These are phyloP conservation scores for Chouioia cunea DNA, from an alignment of 2,888 invertebrate genomes.

Conservation along the genomic window DNA sequence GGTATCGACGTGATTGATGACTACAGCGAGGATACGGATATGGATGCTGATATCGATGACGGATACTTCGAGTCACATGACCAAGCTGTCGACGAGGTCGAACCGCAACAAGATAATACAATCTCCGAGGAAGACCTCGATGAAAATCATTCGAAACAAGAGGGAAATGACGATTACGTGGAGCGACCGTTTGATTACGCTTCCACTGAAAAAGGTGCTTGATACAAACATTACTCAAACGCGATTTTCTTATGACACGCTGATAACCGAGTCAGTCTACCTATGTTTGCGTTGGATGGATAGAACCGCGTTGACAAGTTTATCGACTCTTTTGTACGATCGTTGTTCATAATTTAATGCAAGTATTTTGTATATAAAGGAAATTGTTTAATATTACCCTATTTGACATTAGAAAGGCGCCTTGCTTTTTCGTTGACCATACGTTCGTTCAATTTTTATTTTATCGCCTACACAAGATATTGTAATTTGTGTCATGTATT, in stretches of 20 bases:
- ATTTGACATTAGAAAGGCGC: background rate
- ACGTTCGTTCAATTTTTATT: background rate
- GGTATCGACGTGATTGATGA: conserved; percentile 29
- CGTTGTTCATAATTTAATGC: conserved; percentile 9
- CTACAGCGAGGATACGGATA: conserved; percentile 46
- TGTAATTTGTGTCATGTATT: conserved; percentile 10
- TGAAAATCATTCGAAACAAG: background rate
- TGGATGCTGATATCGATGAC: background rate
- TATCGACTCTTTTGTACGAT: conserved; percentile 20
- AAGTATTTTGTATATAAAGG: conserved; percentile 26
- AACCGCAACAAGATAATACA: conserved; percentile 4
- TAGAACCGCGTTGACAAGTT: conserved; percentile 6
- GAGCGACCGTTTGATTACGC: conserved; percentile 7
- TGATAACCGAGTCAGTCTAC: too few species aligned
- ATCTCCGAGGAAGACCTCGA: conserved; percentile 24
- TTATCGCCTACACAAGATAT: background rate
- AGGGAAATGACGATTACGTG: background rate
- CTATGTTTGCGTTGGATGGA: background rate
- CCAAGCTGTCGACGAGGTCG: background rate
- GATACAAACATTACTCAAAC: conserved; percentile 1
- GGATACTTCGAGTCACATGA: background rate
- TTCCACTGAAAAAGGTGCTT: conserved; percentile 34
- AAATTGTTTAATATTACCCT: background rate
- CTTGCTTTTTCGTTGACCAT: too few species aligned
- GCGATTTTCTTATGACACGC: background rate